Conservation (phyloP, 2,797 vertebrate genomes). For the Coccyzus lansbergi region DNA sequence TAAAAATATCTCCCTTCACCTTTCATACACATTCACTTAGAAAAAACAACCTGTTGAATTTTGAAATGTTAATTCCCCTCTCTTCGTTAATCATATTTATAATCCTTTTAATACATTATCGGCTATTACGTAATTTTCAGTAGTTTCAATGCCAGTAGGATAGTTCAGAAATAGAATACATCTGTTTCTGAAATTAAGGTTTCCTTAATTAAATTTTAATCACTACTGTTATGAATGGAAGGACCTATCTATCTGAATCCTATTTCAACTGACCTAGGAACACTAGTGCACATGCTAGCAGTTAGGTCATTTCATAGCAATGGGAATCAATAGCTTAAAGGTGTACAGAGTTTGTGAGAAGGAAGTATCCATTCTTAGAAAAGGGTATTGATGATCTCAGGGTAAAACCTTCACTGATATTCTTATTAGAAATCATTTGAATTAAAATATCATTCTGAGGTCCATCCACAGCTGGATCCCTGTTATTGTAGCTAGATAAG, state of each 20-base stretch:
- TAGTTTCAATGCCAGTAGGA: slow-evolving; percentile 25
- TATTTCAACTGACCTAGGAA: not conserved
- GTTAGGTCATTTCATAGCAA: not conserved
- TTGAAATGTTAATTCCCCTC: slow-evolving; percentile 51
- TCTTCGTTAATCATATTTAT: slow-evolving; percentile 8
- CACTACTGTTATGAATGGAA: not conserved
- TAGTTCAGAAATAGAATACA: not conserved
- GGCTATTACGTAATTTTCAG: slow-evolving; percentile 1
- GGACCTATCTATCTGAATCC: not conserved
- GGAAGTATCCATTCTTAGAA: not conserved
- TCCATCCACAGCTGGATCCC: not conserved
- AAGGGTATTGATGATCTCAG: not conserved
- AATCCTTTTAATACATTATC: not conserved
- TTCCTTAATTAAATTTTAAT: not conserved
- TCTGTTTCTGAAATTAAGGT: not conserved
- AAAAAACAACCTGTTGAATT: not conserved
- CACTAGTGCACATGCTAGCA: not conserved
- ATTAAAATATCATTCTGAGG: not conserved
- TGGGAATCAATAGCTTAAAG: not conserved
- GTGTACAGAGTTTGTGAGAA: not conserved
- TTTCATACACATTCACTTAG: slow-evolving; percentile 15
- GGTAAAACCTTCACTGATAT: not conserved
- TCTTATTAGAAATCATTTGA: not conserved
- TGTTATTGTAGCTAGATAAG: not conserved
- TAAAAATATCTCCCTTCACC: slow-evolving; percentile 33